Evolutionary conservation across 1,140 invertebrate species (phyloP).

Genomic region (Cotesia chilonis): DNA sequence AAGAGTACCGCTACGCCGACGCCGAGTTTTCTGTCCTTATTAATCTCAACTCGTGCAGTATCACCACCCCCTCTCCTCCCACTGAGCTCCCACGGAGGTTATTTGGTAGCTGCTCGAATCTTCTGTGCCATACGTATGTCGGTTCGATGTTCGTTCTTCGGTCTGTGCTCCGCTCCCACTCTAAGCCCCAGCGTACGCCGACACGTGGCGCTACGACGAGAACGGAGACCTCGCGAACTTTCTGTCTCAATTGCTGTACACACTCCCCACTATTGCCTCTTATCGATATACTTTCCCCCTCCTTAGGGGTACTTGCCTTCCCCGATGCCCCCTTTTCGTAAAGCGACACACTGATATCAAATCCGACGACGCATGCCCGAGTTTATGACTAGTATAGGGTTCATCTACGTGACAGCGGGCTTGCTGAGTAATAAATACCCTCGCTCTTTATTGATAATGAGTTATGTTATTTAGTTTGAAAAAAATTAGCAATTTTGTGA

Average conservation of each 20-base stretch:
- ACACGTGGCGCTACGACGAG: conserved; percentile 51
- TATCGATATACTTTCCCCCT: conserved; percentile 29
- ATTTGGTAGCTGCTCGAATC: conserved; percentile 32
- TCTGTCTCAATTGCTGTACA: conserved; percentile 9
- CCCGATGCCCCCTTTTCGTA: no score
- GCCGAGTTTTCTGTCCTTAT: conserved; percentile 4
- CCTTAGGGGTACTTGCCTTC: background rate
- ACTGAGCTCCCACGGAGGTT: conserved; percentile 31
- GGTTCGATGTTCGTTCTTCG: background rate
- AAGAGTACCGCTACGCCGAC: conserved; percentile 64
- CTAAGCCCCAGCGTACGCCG: conserved; percentile 41
- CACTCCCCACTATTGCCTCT: background rate
- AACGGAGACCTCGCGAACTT: conserved; percentile 56
- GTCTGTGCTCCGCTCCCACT: conserved; percentile 21
- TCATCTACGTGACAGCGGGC: no score
- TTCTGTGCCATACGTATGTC: background rate
- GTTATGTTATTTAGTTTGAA: no score
- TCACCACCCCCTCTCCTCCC: conserved; percentile 28
- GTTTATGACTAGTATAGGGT: no score
- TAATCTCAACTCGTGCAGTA: conserved; percentile 26
- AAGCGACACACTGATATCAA: no score
- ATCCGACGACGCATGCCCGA: no score
- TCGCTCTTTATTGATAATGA: no score
- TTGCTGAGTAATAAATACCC: no score
- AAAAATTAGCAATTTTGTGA: no score